Base-by-base conservation (phyloP, 1,140 invertebrate species). In the Solen grandis region DNA sequence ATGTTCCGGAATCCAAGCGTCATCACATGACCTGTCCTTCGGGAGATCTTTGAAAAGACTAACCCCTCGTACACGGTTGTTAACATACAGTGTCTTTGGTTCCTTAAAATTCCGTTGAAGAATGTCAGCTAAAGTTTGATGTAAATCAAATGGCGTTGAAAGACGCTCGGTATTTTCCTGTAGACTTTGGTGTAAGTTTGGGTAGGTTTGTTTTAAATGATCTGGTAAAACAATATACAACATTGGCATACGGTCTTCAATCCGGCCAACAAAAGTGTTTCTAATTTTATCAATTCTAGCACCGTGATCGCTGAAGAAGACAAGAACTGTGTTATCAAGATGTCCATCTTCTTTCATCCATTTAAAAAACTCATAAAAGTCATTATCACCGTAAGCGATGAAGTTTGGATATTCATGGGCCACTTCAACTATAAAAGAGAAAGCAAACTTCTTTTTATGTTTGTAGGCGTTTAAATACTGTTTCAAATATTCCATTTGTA, bases 291-390 rank as follows among this genome's bases (percentile, higher is more conserved):
- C 97, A 93, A 96, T 98, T 46, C 98, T 92, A 87, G 97, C 95
- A 84, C 98, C 98, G 90, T 99, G 98, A 91, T 99, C 98, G 86
- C 97, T 97, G 83, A 98, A 93, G 19, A 98, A 94, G 29, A 99
- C 93, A 0, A 99, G 89, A 0, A 94, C 90, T 0, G 95, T 94
- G 82, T 94, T 92, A 25, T 94, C 89, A 1, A 94, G 83, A 27
- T 85, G 84, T n/a, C 88, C 84, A 19, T 79, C 79, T 8, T 86
- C 63, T 46, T 92, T 82, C 31, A 93, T 74, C 38, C 81, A 81
- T 36, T 77, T 82, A 5, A 93, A 89, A 81, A 93, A 90, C 5
- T 88, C 62, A n/a, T 85, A 38, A 36, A 78, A 65, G 54, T 86
- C 85, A 25, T 70, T 57, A 65, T 86, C 85, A 1, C 68, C 85